Base-by-base conservation (phyloP, 2,113 vertebrate species). In the Speoplatyrhinus poulsoni region DNA sequence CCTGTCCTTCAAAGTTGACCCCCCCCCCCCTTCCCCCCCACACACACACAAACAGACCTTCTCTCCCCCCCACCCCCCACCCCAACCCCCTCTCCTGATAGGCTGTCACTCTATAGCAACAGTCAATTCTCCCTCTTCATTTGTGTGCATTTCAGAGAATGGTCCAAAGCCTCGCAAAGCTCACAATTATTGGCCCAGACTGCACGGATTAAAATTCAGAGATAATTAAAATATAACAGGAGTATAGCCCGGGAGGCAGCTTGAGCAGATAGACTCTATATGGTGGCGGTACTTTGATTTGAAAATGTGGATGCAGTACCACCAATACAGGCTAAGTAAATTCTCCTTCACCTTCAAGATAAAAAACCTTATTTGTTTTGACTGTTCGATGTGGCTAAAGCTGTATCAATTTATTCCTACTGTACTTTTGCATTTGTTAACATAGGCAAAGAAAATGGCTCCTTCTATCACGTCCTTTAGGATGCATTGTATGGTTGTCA, bases 401-500 rank as follows among this genome's bases (percentile, higher is more conserved):
- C 55, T 33, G 66, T 64, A 26, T 41, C 36, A 6, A 41, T 41
- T 41, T 72, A 49, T 11, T 47, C 65, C 61, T 72, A 65, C 32
- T 41, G 58, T 70, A 64, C 63, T 46, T 72, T 57, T 63, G 67
- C 59, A 59, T 81, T 77, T 73, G 80, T 80, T 72, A 65, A 17
- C 65, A 72, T 46, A 76, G 64, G 73, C 66, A 8, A 57, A 69
- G 67, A 72, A 78, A 26, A 54, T 69, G 46, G 47, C 69, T 26
- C 75, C 75, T 73, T 63, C 80, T 55, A 49, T 72, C 70, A 86
- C 68, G 12, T 67, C 26, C 66, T 85, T 70, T 75, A 72, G 69
- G 82, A 86, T 65, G 32, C 71, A 61, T 10, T 64, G 49, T 74
- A 58, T 52, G 72, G 92, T 93, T 90, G 76, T 91, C 88, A 89